Evolutionary conservation across 1,140 invertebrate genomes (phyloP), one percentile per base, ranked within the genome.

Genomic region (Drosophila leontia): DNA sequence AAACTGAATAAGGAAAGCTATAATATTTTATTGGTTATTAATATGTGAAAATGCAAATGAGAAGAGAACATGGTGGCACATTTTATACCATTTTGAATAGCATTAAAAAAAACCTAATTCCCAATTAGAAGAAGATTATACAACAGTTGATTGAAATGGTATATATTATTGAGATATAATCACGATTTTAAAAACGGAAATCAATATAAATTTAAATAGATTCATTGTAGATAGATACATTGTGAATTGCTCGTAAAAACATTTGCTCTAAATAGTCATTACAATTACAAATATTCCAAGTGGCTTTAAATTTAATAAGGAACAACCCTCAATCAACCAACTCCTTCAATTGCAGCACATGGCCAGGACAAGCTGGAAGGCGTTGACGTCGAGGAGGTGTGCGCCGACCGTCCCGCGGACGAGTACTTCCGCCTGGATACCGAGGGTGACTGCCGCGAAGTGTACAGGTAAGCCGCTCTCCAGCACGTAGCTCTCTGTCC

Each of bases 361-460:
- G 82, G 95, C 75, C 96, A 97, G 23, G 92, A 88, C 15, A 95
- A 95, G 53, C 94, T 94, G 23, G 94, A 94, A 17, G 96, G 96
- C 42, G 94, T 95, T 58, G 96, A 95, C 81, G 94, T 97, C 15
- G 97, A 98, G 87, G 96, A 98, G 93, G 94, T 98, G 15, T 98
- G 97, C 92, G 95, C 96, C 70, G 96, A 96, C 82, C 94, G 97
- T 84, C 96, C 97, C 3, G 96, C 96, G 23, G 97, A 98, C 84
- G 97, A 98, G 93, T 98, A 98, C 94, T 98, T 98, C 94, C 95
- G 97, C 62, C 93, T 98, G 80, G 95, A 95, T 62, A 95, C 95
- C 26, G 96, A 97, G 47, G 96, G 96, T 68, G 97, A 98, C 93
- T 98, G 97, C 93, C 95, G 97, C 78, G 97, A 98, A 93, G 97